Evolutionary conservation across 2,113 vertebrate genomes (phyloP).

Genomic region (Larimichthys polyactis): DNA sequence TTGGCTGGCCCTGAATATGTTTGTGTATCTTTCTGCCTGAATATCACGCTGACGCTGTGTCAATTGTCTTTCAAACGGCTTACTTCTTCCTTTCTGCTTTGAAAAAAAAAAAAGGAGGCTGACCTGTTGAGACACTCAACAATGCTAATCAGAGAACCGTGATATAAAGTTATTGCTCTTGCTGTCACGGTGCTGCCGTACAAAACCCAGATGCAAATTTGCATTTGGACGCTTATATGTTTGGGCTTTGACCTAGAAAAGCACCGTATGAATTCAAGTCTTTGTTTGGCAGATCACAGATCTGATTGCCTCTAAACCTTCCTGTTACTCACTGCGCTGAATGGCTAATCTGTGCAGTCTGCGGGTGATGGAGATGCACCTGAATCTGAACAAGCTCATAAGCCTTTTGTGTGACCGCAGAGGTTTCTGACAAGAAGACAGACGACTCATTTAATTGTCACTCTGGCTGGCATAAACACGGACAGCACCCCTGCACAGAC

Average conservation of each 20-base stretch:
- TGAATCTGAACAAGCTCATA: background rate
- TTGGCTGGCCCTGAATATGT: constrained; percentile 13
- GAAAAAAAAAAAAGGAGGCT: constrained; percentile 14
- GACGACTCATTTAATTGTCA: background rate
- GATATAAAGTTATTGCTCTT: background rate
- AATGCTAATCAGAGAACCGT: background rate
- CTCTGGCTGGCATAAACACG: background rate
- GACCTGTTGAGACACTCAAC: background rate
- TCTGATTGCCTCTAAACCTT: background rate
- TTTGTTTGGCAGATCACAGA: background rate
- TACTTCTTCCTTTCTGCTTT: constrained; percentile 24
- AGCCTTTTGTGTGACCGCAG: background rate
- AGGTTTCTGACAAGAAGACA: background rate
- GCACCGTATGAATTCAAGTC: too few species aligned
- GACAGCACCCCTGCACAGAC: background rate
- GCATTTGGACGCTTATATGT: background rate
- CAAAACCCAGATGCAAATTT: background rate
- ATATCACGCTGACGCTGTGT: constrained; percentile 31
- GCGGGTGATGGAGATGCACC: background rate
- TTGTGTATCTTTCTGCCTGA: constrained; percentile 22
- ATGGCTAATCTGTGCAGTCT: background rate
- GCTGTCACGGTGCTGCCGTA: background rate
- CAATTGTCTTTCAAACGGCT: constrained; percentile 16
- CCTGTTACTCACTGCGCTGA: background rate
- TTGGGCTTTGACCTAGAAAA: too few species aligned